Conservation (phyloP, 2,797 vertebrate genomes). For the Botia almorhae region DNA sequence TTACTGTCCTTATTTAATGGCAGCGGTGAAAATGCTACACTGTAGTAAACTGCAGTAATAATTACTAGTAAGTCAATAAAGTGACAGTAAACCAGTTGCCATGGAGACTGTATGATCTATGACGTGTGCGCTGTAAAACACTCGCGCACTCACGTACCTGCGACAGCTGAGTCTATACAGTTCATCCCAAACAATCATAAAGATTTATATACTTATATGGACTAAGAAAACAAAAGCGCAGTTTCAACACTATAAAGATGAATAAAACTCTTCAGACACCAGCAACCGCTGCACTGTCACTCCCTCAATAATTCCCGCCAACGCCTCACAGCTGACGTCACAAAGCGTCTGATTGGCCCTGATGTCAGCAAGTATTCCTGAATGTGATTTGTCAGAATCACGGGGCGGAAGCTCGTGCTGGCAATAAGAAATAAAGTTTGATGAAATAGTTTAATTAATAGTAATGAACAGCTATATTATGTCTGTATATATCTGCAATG, state of each 20-base stretch:
- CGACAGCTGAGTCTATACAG: not conserved
- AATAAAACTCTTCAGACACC: not conserved
- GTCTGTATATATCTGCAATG: not conserved
- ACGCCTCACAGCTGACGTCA: constrained; percentile 72
- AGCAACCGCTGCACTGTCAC: constrained; percentile 15
- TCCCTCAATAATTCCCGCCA: constrained; percentile 77
- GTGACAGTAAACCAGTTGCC: too few relatives aligned
- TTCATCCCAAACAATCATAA: not conserved
- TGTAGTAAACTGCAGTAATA: too few relatives aligned
- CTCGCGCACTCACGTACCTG: not conserved
- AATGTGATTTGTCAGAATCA: constrained; percentile 63
- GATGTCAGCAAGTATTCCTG: constrained; percentile 60
- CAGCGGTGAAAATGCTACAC: too few relatives aligned
- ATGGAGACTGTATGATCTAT: too few relatives aligned
- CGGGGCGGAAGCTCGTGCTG: too few relatives aligned
- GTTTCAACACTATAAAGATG: not conserved
- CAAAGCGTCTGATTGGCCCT: constrained; percentile 67
- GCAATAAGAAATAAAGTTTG: too few relatives aligned
- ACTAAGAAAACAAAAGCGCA: not conserved
- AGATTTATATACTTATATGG: not conserved
- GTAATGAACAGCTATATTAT: not conserved
- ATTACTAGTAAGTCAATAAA: too few relatives aligned
- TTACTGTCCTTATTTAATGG: too few relatives aligned
- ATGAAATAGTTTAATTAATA: too few relatives aligned
- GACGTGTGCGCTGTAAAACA: not conserved